Percentiles rank a stretch among this genome's conserved stretches.
phyloP scores from a whole-genome alignment of 2,888 invertebrate species.

The Papilio gigon region DNA sequence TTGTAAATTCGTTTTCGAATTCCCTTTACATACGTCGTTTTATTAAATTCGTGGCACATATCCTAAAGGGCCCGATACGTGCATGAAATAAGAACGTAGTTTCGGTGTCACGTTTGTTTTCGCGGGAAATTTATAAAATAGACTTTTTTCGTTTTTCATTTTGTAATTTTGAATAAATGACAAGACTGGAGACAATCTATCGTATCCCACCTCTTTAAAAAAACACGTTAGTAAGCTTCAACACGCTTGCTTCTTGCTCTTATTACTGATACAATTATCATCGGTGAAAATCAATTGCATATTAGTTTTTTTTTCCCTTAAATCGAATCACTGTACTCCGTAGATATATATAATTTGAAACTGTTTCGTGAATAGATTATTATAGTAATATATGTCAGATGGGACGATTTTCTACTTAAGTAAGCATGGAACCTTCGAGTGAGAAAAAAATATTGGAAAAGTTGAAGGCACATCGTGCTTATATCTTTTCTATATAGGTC shows the following conservation, averaged over 20 bases:
- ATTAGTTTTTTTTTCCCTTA: background rate
- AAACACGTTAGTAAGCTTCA: background rate
- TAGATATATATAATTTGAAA: background rate
- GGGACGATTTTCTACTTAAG: slow-evolving; percentile 12
- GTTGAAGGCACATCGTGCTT: background rate
- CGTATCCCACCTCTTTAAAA: background rate
- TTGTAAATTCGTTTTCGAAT: slow-evolving; percentile 11
- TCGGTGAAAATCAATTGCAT: background rate
- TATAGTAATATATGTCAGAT: background rate
- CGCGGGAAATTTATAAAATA: background rate
- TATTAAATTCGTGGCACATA: slow-evolving; percentile 31
- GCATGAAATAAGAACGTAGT: slow-evolving; percentile 14
- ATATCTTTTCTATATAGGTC: background rate
- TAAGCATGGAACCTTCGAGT: background rate
- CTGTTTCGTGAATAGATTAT: background rate
- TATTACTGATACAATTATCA: background rate
- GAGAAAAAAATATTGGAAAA: slow-evolving; percentile 4
- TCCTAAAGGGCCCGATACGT: slow-evolving; percentile 13
- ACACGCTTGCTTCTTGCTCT: background rate
- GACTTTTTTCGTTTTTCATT: background rate
- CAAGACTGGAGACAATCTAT: background rate
- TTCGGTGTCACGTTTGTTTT: slow-evolving; percentile 24
- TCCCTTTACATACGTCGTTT: slow-evolving; percentile 21
- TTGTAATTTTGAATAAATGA: background rate
- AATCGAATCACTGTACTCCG: background rate